phyloP scores from a whole-genome alignment of 2,888 invertebrate species.

The Phyto melanocephala region DNA sequence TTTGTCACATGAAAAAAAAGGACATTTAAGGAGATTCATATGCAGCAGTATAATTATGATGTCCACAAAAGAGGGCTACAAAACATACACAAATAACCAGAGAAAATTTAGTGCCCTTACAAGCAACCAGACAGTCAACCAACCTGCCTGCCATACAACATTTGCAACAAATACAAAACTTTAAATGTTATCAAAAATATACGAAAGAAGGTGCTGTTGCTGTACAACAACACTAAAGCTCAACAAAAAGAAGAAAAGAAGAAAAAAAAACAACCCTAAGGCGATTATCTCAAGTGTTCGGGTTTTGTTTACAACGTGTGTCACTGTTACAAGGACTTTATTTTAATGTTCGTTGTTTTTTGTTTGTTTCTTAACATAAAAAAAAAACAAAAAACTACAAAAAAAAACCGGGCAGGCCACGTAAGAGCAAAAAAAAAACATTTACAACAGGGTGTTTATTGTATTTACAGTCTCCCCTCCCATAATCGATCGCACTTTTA shows the following conservation, averaged over 20 bases:
- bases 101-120: not conserved
- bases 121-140: not conserved
- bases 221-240: not conserved
- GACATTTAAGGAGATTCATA: conserved; percentile 45
- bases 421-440: not conserved
- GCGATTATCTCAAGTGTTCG: conserved; percentile 76
- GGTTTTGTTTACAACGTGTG: conserved; percentile 67
- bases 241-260: conserved; percentile 35
- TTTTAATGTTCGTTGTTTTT: conserved; percentile 41
- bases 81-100: not conserved
- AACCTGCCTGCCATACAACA: conserved; percentile 33
- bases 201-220: not conserved
- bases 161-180: not conserved
- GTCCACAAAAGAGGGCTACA: conserved; percentile 6
- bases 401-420: not conserved
- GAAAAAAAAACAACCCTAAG: conserved; percentile 74
- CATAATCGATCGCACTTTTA: not conserved
- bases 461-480: conserved; percentile 44
- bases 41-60: conserved; percentile 4
- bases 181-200: not conserved
- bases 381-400: no score
- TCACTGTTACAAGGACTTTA: conserved; percentile 66
- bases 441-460: conserved; percentile 58
- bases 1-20: conserved; percentile 59
- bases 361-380: conserved; percentile 28